Evolutionary conservation across 2,888 invertebrate species (phyloP).

Genomic region (Coenonympha arcania): DNA sequence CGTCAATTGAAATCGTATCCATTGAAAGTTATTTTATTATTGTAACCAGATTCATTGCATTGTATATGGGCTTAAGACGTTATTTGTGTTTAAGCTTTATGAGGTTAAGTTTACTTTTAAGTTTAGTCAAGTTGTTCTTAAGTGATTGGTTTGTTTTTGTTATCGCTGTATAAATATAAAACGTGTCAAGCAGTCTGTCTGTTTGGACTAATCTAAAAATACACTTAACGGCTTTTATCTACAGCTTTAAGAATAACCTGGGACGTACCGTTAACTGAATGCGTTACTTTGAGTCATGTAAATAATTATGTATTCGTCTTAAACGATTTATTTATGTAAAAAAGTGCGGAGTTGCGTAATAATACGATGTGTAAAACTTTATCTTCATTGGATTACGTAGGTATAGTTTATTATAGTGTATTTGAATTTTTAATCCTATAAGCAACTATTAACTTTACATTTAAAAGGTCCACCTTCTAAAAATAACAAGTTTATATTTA

Average conservation of each 20-base stretch:
- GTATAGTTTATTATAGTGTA: not conserved
- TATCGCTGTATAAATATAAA: slow-evolving; percentile 8
- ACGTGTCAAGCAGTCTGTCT: slow-evolving; percentile 14
- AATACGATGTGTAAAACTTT: not conserved
- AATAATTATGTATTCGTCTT: not conserved
- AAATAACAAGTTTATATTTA: too few relatives aligned
- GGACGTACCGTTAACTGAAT: slow-evolving; percentile 7
- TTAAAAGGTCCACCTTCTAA: too few relatives aligned
- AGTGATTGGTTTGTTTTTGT: slow-evolving; percentile 11
- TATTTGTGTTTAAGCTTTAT: not conserved
- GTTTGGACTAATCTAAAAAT: slow-evolving; percentile 13
- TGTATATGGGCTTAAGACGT: not conserved
- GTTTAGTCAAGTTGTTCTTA: not conserved
- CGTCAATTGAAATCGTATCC: too few relatives aligned
- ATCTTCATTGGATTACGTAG: not conserved
- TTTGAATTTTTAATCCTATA: not conserved
- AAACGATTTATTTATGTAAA: slow-evolving; percentile 6
- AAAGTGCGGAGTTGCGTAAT: not conserved
- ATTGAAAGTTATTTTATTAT: too few relatives aligned
- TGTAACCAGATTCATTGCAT: too few relatives aligned
- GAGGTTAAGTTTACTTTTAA: not conserved
- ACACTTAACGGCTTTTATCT: slow-evolving; percentile 14
- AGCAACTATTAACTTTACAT: too few relatives aligned
- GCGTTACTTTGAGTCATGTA: not conserved
- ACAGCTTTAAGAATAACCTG: slow-evolving; percentile 6